phyloP scores from a whole-genome alignment of 2,888 invertebrate genomes.

The Piscicola geometra region DNA sequence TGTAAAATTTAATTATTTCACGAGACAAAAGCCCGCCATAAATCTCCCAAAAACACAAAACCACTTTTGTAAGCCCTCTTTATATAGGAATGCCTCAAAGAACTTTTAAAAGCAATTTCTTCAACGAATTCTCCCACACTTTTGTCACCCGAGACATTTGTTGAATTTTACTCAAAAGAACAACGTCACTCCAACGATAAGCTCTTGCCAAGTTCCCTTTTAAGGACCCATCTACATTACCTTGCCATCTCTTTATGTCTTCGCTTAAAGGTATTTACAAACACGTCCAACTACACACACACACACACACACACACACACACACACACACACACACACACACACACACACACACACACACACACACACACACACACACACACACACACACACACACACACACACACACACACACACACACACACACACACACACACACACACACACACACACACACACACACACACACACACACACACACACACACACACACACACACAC shows the following conservation, averaged over 20 bases:
- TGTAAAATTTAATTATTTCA: too few relatives aligned
- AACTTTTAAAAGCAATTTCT: not conserved
- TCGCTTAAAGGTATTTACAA: not conserved
- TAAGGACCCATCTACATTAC: not conserved
- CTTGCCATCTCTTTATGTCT: not conserved
- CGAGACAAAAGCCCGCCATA: too few relatives aligned
- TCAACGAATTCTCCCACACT: too few relatives aligned
- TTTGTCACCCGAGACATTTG: too few relatives aligned
- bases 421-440: slow-evolving; percentile 16
- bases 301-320: slow-evolving; percentile 19
- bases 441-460: slow-evolving; percentile 16
- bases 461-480: slow-evolving; percentile 16
- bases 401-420: slow-evolving; percentile 19
- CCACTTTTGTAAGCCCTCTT: too few relatives aligned
- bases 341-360: slow-evolving; percentile 19
- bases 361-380: slow-evolving; percentile 19
- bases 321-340: slow-evolving; percentile 19
- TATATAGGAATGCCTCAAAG: too few relatives aligned
- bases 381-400: slow-evolving; percentile 19
- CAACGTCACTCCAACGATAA: not conserved
- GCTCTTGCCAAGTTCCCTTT: not conserved
- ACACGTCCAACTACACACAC: not conserved
- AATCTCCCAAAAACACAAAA: too few relatives aligned
- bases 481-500: slow-evolving; percentile 14
- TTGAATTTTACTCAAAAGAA: too few relatives aligned